Percentiles rank a stretch among this genome's conserved stretches.
Evolutionary conservation across 1,140 invertebrate genomes (phyloP).

Genomic region (Chrysopa pallens): DNA sequence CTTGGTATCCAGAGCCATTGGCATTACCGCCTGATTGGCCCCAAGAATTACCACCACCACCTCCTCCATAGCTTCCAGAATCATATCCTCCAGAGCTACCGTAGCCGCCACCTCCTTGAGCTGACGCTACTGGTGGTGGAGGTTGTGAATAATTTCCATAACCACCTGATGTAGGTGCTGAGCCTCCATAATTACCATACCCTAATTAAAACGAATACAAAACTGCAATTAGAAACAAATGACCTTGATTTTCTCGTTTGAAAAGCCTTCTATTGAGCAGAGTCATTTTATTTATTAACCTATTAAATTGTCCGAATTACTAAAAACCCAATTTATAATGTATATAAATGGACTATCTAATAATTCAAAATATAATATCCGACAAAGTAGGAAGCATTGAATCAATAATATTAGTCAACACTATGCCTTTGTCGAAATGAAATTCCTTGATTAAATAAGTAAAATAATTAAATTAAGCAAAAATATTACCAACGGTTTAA

Average conservation of each 20-base stretch:
- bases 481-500: no score
- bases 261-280: no score
- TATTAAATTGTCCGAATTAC: no score
- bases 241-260: constrained; percentile 9
- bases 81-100: constrained; percentile 8
- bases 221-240: constrained; percentile 8
- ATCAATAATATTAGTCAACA: no score
- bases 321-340: no score
- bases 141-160: constrained; percentile 26
- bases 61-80: constrained; percentile 16
- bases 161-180: constrained; percentile 23
- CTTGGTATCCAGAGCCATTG: constrained; percentile 6
- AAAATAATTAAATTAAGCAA: no score
- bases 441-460: no score
- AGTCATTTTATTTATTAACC: no score
- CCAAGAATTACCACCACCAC: constrained; percentile 18
- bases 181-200: constrained; percentile 3
- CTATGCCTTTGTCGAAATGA: no score
- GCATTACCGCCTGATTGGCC: constrained; percentile 19
- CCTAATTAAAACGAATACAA: constrained; percentile 12
- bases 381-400: no score
- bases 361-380: no score
- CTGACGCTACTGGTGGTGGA: constrained; percentile 19
- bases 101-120: constrained; percentile 22
- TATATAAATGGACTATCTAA: no score